Percentiles rank a stretch among this genome's conserved stretches.
These are phyloP conservation scores for Suillia variegata DNA, from an alignment of 2,888 invertebrate genomes.

Conservation along the genomic window DNA sequence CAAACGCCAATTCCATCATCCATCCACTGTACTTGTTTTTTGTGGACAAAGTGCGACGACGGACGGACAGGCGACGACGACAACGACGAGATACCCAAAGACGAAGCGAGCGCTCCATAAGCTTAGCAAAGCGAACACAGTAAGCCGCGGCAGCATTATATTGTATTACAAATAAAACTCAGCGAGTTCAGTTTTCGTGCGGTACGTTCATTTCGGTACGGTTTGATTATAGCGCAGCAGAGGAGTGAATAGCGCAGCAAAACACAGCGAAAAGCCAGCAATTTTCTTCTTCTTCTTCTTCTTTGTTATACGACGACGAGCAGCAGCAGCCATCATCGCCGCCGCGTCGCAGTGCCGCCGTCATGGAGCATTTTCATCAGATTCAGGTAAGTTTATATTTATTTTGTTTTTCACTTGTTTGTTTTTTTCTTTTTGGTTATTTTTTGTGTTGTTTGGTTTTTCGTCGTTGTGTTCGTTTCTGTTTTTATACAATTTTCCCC, in stretches of 20 bases:
- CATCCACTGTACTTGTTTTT: neutral
- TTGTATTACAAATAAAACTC: conserved; percentile 16
- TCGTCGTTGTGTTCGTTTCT: conserved; percentile 3
- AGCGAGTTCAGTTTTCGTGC: too few relatives aligned
- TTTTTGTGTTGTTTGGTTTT: neutral
- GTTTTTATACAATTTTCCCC: neutral
- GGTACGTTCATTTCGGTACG: too few relatives aligned
- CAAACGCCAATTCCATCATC: conserved; percentile 15
- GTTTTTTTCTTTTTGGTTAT: too few relatives aligned
- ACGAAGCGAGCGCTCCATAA: conserved; percentile 19
- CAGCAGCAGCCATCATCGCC: conserved; percentile 25
- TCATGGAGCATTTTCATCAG: conserved; percentile 61
- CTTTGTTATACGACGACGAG: conserved; percentile 18
- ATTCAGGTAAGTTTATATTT: conserved; percentile 57
- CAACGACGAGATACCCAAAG: conserved; percentile 27
- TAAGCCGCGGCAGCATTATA: conserved; percentile 1
- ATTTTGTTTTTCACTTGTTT: too few relatives aligned
- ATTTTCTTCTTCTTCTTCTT: too few relatives aligned
- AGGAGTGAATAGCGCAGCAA: conserved; percentile 28
- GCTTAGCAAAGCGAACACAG: conserved; percentile 18
- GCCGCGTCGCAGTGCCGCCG: too few relatives aligned
- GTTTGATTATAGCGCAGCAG: conserved; percentile 16
- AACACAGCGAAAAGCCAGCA: too few relatives aligned
- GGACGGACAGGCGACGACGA: conserved; percentile 29
- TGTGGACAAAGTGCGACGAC: conserved; percentile 26